Percentiles rank a stretch among this genome's conserved stretches.
Evolutionary conservation across 1,140 invertebrate species (phyloP).

Genomic region (Sarcophaga bullata): DNA sequence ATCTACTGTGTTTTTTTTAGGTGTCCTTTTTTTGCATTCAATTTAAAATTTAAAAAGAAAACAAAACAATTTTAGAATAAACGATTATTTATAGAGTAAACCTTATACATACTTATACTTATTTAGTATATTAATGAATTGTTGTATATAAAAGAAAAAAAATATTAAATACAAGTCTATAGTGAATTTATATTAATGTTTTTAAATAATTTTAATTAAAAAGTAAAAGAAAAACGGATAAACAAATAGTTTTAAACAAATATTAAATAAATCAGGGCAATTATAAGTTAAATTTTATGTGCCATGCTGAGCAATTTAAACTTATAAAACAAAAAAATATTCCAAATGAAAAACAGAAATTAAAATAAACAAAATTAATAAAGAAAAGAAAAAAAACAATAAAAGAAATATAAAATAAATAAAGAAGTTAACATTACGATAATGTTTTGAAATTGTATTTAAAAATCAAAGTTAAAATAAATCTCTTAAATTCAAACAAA

Average conservation of each 20-base stretch:
- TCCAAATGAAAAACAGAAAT: background rate
- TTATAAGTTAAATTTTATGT: conserved; percentile 4
- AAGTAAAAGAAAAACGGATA: background rate
- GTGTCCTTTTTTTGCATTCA: too few species aligned
- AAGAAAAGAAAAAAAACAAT: background rate
- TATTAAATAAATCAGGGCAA: background rate
- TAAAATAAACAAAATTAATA: background rate
- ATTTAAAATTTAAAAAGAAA: too few species aligned
- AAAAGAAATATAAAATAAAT: too few species aligned
- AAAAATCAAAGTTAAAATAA: background rate
- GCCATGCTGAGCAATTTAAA: conserved; percentile 13
- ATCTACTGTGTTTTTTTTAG: too few species aligned
- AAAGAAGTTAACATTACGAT: conserved; percentile 10
- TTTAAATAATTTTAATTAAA: too few species aligned
- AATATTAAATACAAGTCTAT: too few species aligned
- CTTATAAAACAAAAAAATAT: background rate
- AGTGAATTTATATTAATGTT: too few species aligned
- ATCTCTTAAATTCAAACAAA: background rate
- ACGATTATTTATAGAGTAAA: too few species aligned
- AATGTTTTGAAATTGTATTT: conserved; percentile 1
- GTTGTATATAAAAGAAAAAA: too few species aligned
- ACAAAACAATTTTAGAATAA: too few species aligned
- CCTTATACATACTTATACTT: too few species aligned
- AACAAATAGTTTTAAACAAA: background rate
- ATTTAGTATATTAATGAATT: too few species aligned